These are phyloP conservation scores for Hiodon tergisus DNA, from an alignment of 2,113 vertebrate genomes.

Conservation along the genomic window DNA sequence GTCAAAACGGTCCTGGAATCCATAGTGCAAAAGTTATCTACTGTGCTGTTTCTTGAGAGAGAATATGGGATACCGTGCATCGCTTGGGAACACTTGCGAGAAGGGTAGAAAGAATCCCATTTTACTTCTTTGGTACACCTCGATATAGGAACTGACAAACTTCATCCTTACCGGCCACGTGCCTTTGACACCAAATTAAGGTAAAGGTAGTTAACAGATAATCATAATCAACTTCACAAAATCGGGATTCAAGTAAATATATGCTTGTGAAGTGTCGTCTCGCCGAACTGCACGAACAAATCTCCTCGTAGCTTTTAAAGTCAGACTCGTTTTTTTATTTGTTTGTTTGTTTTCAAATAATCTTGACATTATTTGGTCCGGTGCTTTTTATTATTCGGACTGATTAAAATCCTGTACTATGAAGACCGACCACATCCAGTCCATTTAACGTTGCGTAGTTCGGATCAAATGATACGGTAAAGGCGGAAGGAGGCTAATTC, in stretches of 20 bases:
- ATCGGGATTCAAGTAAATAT: background rate
- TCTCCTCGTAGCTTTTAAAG: background rate
- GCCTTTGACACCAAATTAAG: conserved; percentile 21
- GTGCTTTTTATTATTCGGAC: no score
- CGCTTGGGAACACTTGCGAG: conserved; percentile 31
- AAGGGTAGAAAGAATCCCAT: conserved; percentile 9
- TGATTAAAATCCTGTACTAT: no score
- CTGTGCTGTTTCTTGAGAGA: conserved; percentile 33
- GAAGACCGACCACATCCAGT: no score
- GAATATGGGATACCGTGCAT: conserved; percentile 28
- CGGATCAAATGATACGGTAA: no score
- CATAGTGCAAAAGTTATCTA: conserved; percentile 61
- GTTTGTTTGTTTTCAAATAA: no score
- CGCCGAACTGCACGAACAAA: background rate
- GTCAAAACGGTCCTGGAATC: conserved; percentile 31
- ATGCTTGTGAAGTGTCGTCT: background rate
- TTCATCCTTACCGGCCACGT: conserved; percentile 5
- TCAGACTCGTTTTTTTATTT: no score
- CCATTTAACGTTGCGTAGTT: no score
- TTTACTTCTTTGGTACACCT: background rate
- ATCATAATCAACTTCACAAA: conserved; percentile 39
- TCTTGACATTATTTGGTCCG: no score
- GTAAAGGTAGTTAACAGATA: conserved; percentile 30
- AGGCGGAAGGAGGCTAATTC: no score
- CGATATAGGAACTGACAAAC: background rate